Percentiles rank a stretch among this genome's conserved stretches.
Conservation (phyloP, 2,797 vertebrate species). For the Tenualosa thibaudeaui region DNA sequence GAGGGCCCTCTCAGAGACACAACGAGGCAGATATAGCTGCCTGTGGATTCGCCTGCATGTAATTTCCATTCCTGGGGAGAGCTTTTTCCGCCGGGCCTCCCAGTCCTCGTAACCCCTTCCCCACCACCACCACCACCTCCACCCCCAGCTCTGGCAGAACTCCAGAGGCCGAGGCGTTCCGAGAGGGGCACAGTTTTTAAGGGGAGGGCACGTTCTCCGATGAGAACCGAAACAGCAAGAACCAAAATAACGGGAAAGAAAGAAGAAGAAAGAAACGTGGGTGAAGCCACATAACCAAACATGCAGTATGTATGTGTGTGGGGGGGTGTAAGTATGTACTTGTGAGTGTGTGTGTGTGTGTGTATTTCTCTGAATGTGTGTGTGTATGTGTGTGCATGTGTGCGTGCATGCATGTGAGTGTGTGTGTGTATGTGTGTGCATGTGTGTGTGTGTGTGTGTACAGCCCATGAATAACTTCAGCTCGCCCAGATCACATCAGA, state of each 20-base stretch:
- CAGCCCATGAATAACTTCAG: neutral
- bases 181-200: conserved; percentile 37
- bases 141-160: neutral
- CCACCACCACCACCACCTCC: no score
- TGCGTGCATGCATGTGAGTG: neutral
- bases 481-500: conserved; percentile 62
- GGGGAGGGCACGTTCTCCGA: neutral
- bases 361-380: neutral
- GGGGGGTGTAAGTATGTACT: neutral
- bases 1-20: neutral
- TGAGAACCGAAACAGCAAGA: neutral
- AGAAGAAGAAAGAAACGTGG: neutral
- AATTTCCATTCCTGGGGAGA: conserved; percentile 15
- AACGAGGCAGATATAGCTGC: neutral
- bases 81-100: neutral
- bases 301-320: neutral
- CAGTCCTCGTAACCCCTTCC: neutral
- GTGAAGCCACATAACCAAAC: neutral
- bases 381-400: neutral
- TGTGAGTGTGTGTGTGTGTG: neutral
- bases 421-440: conserved; percentile 57
- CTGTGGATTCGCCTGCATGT: neutral
- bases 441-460: conserved; percentile 32
- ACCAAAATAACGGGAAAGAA: neutral
- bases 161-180: neutral